A percentile compares a stretch with the other conserved stretches of the same genome.
Evolutionary conservation across 2,888 invertebrate species (phyloP).

Genomic region (Cephus pygmeus): DNA sequence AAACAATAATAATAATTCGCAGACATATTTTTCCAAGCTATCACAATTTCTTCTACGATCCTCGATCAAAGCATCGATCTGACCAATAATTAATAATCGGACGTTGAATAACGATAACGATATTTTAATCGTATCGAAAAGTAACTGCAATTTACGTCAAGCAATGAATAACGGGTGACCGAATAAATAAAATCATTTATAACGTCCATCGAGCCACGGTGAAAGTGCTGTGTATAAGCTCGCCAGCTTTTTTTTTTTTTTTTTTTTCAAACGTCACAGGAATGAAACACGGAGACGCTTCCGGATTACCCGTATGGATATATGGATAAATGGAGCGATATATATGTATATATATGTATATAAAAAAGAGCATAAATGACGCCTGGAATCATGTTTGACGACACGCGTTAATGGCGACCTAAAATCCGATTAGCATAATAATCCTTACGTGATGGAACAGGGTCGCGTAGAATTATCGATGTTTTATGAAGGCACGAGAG

Average conservation of each 20-base stretch:
- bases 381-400: constrained; percentile 16
- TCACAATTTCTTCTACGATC: too few species aligned
- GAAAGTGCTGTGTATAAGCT: not conserved
- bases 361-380: constrained; percentile 9
- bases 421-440: constrained; percentile 36
- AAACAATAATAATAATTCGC: too few species aligned
- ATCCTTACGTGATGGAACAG: constrained; percentile 20
- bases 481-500: not conserved
- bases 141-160: not conserved
- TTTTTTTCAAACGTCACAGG: not conserved
- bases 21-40: not conserved
- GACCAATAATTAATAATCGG: not conserved
- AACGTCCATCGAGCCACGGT: not conserved
- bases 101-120: not conserved
- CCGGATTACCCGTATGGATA: constrained; percentile 16
- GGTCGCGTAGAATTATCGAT: constrained; percentile 1
- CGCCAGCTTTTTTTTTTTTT: not conserved
- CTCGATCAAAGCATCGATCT: too few species aligned
- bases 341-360: too few species aligned
- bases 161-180: not conserved
- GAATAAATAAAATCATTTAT: not conserved
- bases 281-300: not conserved
- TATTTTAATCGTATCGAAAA: not conserved
- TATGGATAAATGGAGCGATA: not conserved
- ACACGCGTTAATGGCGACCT: constrained; percentile 24